Evolutionary conservation across 2,888 invertebrate genomes (phyloP), one percentile per base, ranked within the genome.

Genomic region (Epirrita christyi): DNA sequence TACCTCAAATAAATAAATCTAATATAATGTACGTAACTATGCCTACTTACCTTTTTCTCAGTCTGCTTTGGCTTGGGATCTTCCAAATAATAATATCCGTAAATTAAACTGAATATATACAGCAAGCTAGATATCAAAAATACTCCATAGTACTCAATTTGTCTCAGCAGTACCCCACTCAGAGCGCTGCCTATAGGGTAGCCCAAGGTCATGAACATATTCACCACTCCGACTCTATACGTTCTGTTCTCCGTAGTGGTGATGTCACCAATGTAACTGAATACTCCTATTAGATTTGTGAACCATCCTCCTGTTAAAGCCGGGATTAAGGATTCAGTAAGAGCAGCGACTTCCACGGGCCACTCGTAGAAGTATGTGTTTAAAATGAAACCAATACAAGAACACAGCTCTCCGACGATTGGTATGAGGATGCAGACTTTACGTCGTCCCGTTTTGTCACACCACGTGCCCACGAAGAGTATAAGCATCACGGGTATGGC

Each of bases 231-330:
- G 37, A 98, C 96, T 68, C 98, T 92, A 14, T 96, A 91, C 0
- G 98, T 98, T 67, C 97, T 93, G 48, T 95, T 95, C 76, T 97
- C 95, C 49, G 94, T 93, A 0, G 95, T 95, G 0, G 97, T 97
- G 10, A 97, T 95, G 75, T 98, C 97, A 37, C 96, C 96, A 47
- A 98, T 95, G 79, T 97, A 98, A 83, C 97, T 97, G 85, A 97
- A 96, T 49, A 97, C 95, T 10, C 96, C 96, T 93, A 97, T 95
- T 71, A 96, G 95, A 94, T 96, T 96, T 11, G 96, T 96, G 78
- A 96, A 96, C 97, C 96, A 97, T 4, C 97, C 97, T 8, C 97
- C 96, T 0, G 96, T 96, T 1, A 97, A 83, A 0, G 96, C 96
- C 0, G 97, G 96, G 78, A 96, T 96, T 55, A 97, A 87, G 0